phyloP scores from a whole-genome alignment of 2,888 invertebrate species.

The Cancer borealis region DNA sequence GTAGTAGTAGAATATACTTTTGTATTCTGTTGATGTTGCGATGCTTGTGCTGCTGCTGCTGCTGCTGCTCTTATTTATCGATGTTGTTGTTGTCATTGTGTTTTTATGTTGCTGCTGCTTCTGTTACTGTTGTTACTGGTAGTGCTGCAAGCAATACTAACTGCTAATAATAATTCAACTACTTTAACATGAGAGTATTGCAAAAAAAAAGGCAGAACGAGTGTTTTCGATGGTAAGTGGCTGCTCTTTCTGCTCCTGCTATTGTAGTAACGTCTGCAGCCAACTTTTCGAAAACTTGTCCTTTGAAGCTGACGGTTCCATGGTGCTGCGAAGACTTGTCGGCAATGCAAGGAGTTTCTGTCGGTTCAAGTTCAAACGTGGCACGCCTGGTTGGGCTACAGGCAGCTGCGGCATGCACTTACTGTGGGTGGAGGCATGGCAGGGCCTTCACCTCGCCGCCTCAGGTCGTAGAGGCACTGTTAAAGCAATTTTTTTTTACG shows the following conservation, averaged over 20 bases:
- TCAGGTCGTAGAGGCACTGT: background rate
- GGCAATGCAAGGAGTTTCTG: background rate
- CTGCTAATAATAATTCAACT: background rate
- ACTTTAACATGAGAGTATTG: background rate
- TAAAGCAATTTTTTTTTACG: background rate
- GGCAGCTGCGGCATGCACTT: background rate
- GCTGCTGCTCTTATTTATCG: too few species aligned
- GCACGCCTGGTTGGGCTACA: background rate
- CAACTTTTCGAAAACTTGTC: background rate
- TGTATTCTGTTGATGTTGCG: too few species aligned
- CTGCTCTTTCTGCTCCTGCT: background rate
- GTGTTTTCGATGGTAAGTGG: background rate
- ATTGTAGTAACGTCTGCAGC: background rate
- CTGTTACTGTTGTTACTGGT: background rate
- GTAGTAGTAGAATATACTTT: background rate
- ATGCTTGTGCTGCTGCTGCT: too few species aligned
- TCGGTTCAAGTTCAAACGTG: background rate
- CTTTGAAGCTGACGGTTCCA: background rate
- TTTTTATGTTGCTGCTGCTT: background rate
- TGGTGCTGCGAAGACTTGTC: background rate
- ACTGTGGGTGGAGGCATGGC: background rate
- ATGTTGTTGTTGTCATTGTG: background rate
- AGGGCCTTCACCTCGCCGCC: background rate
- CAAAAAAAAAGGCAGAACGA: background rate
- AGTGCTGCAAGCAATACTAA: background rate